Evolutionary conservation across 2,113 vertebrate species (phyloP).

Genomic region (Lepus europaeus): DNA sequence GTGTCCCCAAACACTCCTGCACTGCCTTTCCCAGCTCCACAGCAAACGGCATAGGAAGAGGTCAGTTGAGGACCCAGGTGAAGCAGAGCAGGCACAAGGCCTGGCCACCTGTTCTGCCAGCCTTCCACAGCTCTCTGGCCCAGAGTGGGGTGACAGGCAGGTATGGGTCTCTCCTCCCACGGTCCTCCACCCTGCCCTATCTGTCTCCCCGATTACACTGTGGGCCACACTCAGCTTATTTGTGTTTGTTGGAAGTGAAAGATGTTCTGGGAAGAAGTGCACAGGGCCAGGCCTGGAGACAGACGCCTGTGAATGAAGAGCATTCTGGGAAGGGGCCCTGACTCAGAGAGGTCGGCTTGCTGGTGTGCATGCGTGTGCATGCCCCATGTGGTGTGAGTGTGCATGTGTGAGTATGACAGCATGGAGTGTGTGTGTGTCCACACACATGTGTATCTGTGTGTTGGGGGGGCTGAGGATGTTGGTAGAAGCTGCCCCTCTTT

Average conservation of each 20-base stretch:
- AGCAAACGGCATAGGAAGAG: not conserved
- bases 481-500: not conserved
- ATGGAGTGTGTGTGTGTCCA: fast-evolving
- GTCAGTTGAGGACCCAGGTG: not conserved
- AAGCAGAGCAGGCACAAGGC: not conserved
- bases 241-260: not conserved
- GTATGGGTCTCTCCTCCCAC: not conserved
- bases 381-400: no score
- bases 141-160: not conserved
- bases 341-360: not conserved
- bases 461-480: not conserved
- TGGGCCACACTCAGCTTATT: not conserved
- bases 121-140: not conserved
- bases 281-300: not conserved
- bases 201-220: not conserved
- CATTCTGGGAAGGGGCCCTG: not conserved
- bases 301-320: not conserved
- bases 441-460: fast-evolving
- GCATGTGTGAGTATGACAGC: not conserved
- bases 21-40: not conserved
- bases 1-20: not conserved
- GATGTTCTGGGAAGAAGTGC: not conserved
- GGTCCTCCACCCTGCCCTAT: not conserved
- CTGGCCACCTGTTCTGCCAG: not conserved
- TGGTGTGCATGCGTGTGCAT: not conserved